Evolutionary conservation across 2,113 vertebrate species (phyloP), one percentile per base, ranked within the genome.

Genomic region (Ornithorhynchus anatinus): DNA sequence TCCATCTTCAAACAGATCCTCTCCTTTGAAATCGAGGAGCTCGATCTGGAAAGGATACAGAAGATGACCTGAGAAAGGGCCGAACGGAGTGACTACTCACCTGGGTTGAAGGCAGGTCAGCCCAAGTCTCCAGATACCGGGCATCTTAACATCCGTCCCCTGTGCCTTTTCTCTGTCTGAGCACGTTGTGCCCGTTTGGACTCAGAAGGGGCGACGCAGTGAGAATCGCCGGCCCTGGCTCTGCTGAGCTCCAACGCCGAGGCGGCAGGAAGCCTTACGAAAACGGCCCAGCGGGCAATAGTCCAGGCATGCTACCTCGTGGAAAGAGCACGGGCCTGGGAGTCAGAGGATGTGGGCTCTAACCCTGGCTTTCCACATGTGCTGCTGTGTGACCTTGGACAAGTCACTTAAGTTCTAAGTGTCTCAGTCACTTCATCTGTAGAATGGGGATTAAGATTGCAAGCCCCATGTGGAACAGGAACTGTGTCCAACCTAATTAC

Each of bases 11-110:
- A 95, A 96, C 54, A 99, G 93, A 77, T 89, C 86, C 84, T 99
- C 96, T 8, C 96, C 97, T 90, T 95, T 95, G 88, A 97, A 98
- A 84, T 92, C 94, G 62, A 99, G 92, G 17, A 99, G 89, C 81
- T 99, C 97, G 15, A 99, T 93, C 97, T 99, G 69, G 68, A 89
- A 62, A 40, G 23, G 23, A 77, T 74, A 54, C 66, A 73, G 67
- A 63, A 38, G 22, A 69, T 38, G 53, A 57, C 59, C 50, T 69
- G 27, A 85, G 59, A 79, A 84, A 61, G 75, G 69, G 39, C 12
- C 48, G 84, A 68, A 67, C 52, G 76, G 68, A 88, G 68, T 65
- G 71, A 69, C 75, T 63, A 75, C 33, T 75, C 80, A 65, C 44
- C 60, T 2, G 8, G 47, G 60, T 69, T 66, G 59, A 75, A 8